Evolutionary conservation across 2,797 vertebrate genomes (phyloP).

Genomic region (Oceanodroma leucorhoa): DNA sequence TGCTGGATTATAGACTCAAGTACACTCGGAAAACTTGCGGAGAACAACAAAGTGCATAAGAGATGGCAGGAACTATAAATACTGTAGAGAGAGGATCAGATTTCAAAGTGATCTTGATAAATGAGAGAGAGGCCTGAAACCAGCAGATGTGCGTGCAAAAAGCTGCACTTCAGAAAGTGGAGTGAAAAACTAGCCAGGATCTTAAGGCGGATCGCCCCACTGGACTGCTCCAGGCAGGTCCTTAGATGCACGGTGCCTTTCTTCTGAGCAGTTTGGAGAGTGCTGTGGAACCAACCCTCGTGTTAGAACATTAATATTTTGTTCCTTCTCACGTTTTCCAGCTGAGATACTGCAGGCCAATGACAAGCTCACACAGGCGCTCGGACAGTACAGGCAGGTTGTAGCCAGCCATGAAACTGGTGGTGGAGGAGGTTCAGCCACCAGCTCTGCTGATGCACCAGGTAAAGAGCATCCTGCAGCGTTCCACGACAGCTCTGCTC

Average conservation of each 20-base stretch:
- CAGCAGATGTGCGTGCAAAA: background rate
- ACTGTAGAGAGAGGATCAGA: background rate
- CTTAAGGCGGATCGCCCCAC: background rate
- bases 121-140: background rate
- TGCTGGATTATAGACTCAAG: background rate
- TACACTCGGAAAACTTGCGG: background rate
- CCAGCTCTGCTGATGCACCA: background rate
- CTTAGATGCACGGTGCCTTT: background rate
- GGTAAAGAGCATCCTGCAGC: background rate
- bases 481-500: fast-evolving
- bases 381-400: slow-evolving; percentile 77
- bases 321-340: slow-evolving; percentile 12
- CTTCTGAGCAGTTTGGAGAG: background rate
- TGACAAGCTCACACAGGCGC: slow-evolving; percentile 77
- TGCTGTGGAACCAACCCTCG: fast-evolving
- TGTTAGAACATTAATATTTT: fast-evolving
- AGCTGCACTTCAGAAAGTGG: background rate
- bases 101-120: background rate
- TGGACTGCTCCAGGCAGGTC: background rate
- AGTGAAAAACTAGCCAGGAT: background rate
- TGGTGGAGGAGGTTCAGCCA: background rate
- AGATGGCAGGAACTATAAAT: background rate
- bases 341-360: slow-evolving; percentile 85
- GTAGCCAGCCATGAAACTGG: background rate
- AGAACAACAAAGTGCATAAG: background rate